Base-by-base conservation (phyloP, 92 coral and sea anemone species). In the Muricea muricata region DNA sequence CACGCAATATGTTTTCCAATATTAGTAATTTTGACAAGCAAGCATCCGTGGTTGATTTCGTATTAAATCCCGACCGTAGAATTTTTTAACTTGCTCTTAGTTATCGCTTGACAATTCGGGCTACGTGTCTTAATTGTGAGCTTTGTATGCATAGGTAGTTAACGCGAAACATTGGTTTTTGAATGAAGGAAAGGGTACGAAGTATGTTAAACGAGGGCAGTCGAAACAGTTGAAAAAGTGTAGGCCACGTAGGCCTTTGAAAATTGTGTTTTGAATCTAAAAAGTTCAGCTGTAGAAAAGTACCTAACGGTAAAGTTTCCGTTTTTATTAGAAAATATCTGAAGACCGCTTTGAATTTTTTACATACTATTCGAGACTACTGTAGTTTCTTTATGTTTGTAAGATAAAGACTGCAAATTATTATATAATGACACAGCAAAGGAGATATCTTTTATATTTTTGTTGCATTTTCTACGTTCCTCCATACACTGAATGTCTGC, bases 21-120 rank as follows among this genome's bases (percentile, higher is more conserved):
- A 17, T 30, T 60, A 7, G 5, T n/a, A n/a, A n/a, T 55, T n/a
- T 24, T 4, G 4, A n/a, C 33, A 15, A 25, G 10, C 33, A n/a
- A 9, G 21, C 0, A 55, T 60, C 28, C 13, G 35, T 4, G 68
- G 55, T 46, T 28, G 35, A 33, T 74, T 74, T 74, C 47, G 50
- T 74, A 25, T 74, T 74, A 47, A 74, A 74, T 74, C n/a, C n/a
- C 40, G 58, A 29, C 80, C 50, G 31, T 46, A 74, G 78, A 47
- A 74, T 21, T 74, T 47, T 31, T 13, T 24, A 74, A 74, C 40
- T 47, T 74, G 21, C n/a, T 25, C 29, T 40, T 47, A 11, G 7
- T 28, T 28, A 40, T 45, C n/a, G 28, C 34, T 12, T 40, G 17
- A 20, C 35, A 74, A n/a, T n/a, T 25, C 20, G 24, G 21, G 10